phyloP scores from a whole-genome alignment of 2,888 invertebrate genomes.

The Hyppa rectilinea region DNA sequence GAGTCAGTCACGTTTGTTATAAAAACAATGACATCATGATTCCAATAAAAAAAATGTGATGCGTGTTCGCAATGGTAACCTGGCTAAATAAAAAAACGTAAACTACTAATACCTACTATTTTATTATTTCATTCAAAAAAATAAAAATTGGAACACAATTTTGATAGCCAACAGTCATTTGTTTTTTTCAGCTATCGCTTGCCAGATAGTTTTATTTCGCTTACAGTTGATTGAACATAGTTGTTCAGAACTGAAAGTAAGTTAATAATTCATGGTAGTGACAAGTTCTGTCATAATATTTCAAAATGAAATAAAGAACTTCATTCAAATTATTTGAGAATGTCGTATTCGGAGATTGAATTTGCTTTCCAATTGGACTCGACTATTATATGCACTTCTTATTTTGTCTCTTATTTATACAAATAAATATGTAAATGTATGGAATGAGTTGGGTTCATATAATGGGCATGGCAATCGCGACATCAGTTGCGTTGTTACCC shows the following conservation, averaged over 20 bases:
- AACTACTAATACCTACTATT: neutral
- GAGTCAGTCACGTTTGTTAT: neutral
- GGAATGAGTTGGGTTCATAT: neutral
- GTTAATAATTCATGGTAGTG: neutral
- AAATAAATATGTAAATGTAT: too few relatives aligned
- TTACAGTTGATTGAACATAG: neutral
- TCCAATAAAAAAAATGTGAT: neutral
- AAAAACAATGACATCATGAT: conserved; percentile 22
- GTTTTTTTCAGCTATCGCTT: conserved; percentile 26
- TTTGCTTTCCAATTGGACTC: neutral
- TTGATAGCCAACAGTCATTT: neutral
- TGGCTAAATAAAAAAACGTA: neutral
- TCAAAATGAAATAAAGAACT: neutral
- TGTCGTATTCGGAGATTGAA: too few relatives aligned
- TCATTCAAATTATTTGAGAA: neutral
- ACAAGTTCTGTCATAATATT: neutral
- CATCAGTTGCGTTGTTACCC: neutral
- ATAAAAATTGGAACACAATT: neutral
- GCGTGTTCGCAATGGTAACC: neutral
- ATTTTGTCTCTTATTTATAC: too few relatives aligned
- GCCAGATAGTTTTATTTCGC: conserved; percentile 18
- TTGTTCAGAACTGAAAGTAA: conserved; percentile 9
- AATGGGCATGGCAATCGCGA: neutral
- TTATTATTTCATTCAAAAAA: neutral
- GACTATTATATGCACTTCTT: neutral